phyloP scores from a whole-genome alignment of 2,888 invertebrate genomes.

The Caradrina clavipalpis region DNA sequence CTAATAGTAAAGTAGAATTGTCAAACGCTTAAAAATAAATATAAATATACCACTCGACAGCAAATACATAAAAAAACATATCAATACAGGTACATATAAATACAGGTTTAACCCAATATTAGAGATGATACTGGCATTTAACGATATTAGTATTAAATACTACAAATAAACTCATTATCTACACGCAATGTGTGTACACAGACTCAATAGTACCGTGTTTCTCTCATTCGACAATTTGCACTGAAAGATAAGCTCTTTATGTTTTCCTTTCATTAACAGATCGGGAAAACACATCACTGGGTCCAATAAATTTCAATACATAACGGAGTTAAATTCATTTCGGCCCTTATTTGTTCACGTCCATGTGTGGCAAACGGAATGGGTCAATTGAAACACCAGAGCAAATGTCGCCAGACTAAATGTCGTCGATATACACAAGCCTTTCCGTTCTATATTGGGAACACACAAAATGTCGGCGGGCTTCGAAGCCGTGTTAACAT shows the following conservation, averaged over 20 bases:
- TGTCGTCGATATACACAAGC: slow-evolving; percentile 73
- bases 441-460: slow-evolving; percentile 68
- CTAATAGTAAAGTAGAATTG: too few relatives aligned
- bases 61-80: too few relatives aligned
- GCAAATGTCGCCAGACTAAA: slow-evolving; percentile 81
- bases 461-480: slow-evolving; percentile 68
- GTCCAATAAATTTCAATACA: slow-evolving; percentile 64
- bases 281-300: slow-evolving; percentile 43
- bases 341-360: slow-evolving; percentile 62
- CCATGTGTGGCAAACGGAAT: slow-evolving; percentile 68
- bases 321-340: slow-evolving; percentile 61
- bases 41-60: too few relatives aligned
- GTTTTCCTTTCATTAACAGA: slow-evolving; percentile 59
- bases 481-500: slow-evolving; percentile 56
- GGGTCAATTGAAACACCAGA: slow-evolving; percentile 79
- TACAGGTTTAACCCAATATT: too few relatives aligned
- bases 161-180: slow-evolving; percentile 15
- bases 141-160: slow-evolving; percentile 8
- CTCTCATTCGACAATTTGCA: slow-evolving; percentile 42
- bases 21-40: too few relatives aligned
- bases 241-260: slow-evolving; percentile 56
- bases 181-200: slow-evolving; percentile 15
- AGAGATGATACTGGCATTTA: not conserved
- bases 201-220: slow-evolving; percentile 10
- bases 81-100: too few relatives aligned